A percentile compares a stretch with the other conserved stretches of the same genome.
Conservation (phyloP, 2,888 invertebrate genomes). For the Nomada fucata region DNA sequence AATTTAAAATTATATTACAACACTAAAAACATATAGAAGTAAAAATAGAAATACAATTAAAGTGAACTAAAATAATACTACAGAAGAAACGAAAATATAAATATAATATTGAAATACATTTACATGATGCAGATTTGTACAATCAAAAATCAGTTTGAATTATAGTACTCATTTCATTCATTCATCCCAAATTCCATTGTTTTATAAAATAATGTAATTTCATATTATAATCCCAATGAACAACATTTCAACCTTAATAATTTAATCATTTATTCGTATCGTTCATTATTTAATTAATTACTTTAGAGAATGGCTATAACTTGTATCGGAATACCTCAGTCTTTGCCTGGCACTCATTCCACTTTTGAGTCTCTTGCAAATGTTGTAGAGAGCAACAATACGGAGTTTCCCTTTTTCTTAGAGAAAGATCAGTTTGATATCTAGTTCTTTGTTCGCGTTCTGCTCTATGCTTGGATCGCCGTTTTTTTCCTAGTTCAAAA, state of each 20-base stretch:
- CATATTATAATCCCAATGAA: not conserved
- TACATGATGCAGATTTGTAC: not conserved
- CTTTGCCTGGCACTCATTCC: constrained; percentile 75
- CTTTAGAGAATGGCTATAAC: constrained; percentile 12
- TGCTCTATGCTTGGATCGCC: constrained; percentile 75
- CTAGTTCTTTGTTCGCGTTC: constrained; percentile 78
- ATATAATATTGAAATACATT: not conserved
- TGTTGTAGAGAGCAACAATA: constrained; percentile 78
- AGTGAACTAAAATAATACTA: not conserved
- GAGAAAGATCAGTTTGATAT: constrained; percentile 79
- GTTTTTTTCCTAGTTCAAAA: constrained; percentile 76
- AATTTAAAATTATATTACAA: too few relatives aligned
- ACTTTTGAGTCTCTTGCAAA: constrained; percentile 76
- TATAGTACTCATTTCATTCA: constrained; percentile 4
- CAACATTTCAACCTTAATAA: not conserved
- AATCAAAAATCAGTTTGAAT: not conserved
- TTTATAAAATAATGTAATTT: not conserved
- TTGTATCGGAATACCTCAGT: constrained; percentile 76
- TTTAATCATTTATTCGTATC: not conserved
- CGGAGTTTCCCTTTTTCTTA: constrained; percentile 41
- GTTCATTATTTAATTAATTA: not conserved
- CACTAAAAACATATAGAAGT: too few relatives aligned
- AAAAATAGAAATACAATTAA: too few relatives aligned
- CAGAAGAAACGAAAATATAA: not conserved
- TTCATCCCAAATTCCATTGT: constrained; percentile 21